Conservation (phyloP, 64 coral and sea anemone species). For the Pocillopora damicornis region DNA sequence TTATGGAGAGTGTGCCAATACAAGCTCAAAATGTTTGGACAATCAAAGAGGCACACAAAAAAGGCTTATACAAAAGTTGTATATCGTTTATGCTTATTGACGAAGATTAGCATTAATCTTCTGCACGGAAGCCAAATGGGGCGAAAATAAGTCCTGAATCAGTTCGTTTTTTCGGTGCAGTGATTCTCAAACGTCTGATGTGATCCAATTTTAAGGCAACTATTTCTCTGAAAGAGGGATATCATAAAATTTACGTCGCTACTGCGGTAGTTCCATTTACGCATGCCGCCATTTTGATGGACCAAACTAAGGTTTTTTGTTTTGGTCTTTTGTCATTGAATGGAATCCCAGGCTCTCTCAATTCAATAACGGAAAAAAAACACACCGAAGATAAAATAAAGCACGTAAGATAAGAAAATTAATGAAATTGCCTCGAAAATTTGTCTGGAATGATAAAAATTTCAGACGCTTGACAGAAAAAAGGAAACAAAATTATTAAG, state of each 20-base stretch:
- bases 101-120: slow-evolving; percentile 39
- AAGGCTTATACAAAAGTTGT: slow-evolving; percentile 19
- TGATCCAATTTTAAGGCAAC: background rate
- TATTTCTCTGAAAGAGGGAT: background rate
- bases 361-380: background rate
- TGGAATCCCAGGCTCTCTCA: background rate
- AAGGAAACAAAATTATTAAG: no score
- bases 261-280: background rate
- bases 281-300: background rate
- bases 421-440: background rate
- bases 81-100: background rate
- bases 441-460: background rate
- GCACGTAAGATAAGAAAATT: background rate
- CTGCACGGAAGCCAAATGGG: slow-evolving; percentile 27
- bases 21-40: background rate
- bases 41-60: slow-evolving; percentile 33
- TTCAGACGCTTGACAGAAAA: no score
- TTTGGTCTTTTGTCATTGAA: slow-evolving; percentile 7
- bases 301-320: slow-evolving; percentile 8
- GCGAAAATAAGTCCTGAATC: background rate
- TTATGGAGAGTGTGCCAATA: slow-evolving; percentile 21
- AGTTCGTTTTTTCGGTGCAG: slow-evolving; percentile 9
- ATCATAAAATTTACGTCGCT: background rate
- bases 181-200: background rate
- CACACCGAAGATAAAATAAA: background rate